Conservation (phyloP, 2,113 vertebrate species). For the Ciconia boyciana region DNA sequence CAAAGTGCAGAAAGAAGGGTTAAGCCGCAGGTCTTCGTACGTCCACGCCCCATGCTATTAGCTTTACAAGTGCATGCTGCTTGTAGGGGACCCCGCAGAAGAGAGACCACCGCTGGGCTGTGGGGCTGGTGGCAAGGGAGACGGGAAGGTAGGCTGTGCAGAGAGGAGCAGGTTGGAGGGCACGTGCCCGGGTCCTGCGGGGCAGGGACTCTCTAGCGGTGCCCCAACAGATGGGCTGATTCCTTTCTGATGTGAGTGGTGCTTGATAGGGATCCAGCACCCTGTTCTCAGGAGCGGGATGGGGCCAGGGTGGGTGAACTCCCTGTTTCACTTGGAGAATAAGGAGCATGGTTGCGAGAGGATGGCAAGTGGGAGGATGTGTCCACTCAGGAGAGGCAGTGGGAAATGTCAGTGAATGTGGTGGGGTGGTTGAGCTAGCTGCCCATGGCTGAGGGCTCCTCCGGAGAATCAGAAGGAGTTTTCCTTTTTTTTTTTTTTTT, state of each 20-base stretch:
- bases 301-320: not conserved
- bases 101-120: not conserved
- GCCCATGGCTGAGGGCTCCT: not conserved
- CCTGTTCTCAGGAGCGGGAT: not conserved
- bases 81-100: not conserved
- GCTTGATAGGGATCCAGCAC: not conserved
- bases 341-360: not conserved
- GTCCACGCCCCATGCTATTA: rapidly evolving
- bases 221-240: not conserved
- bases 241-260: not conserved
- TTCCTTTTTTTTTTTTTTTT: not conserved
- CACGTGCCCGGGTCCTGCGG: not conserved
- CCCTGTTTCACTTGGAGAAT: not conserved
- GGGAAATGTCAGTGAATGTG: not conserved
- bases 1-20: not conserved
- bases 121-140: not conserved
- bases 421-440: not conserved
- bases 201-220: not conserved
- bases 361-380: not conserved
- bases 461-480: not conserved
- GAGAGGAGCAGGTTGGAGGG: not conserved
- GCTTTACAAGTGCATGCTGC: not conserved
- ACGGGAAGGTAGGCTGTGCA: not conserved
- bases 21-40: not conserved
- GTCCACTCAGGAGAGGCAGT: not conserved